These are phyloP conservation scores for Cherax quadricarinatus DNA, from an alignment of 1,140 invertebrate genomes.

Conservation along the genomic window DNA sequence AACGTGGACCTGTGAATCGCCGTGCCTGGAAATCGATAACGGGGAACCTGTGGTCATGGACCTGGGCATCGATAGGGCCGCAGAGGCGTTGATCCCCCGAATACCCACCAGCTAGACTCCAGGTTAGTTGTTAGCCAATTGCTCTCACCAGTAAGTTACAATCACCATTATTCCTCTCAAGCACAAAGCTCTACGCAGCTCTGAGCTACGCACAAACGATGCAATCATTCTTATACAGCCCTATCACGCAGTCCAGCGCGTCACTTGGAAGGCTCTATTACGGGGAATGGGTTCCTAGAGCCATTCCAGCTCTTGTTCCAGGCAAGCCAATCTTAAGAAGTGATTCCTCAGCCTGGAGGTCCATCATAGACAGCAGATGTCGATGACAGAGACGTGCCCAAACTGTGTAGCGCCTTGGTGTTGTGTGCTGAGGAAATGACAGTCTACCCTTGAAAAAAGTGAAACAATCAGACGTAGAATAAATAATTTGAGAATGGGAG, in stretches of 20 bases:
- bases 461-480: too few species aligned
- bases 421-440: too few species aligned
- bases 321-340: constrained; percentile 14
- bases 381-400: not conserved
- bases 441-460: too few species aligned
- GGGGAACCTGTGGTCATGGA: too few species aligned
- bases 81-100: too few species aligned
- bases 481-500: too few species aligned
- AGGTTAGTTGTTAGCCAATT: too few species aligned
- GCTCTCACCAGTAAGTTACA: not conserved
- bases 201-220: not conserved
- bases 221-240: not conserved
- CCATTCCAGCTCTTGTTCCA: not conserved
- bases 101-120: too few species aligned
- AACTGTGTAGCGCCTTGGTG: too few species aligned
- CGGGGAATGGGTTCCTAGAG: not conserved
- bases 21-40: too few species aligned
- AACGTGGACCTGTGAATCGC: too few species aligned
- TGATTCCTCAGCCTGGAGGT: not conserved
- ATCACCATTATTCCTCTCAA: not conserved
- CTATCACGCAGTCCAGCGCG: not conserved
- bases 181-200: not conserved
- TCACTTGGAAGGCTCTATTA: not conserved
- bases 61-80: too few species aligned
- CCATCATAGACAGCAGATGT: not conserved